phyloP scores from a whole-genome alignment of 2,888 invertebrate species.

The Buathra laborator region DNA sequence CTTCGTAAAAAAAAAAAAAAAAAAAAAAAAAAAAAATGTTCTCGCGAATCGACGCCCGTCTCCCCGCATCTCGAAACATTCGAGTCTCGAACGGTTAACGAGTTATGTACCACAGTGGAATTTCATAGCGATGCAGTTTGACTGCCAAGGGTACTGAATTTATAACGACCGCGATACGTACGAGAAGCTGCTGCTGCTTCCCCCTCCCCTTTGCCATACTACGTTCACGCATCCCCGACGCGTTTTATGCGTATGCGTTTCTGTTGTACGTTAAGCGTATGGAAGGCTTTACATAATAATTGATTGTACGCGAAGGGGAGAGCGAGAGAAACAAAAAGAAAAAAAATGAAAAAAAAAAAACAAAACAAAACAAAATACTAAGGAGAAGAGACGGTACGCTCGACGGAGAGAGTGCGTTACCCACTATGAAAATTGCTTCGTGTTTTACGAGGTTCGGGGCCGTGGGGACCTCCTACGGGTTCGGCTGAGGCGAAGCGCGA shows the following conservation, averaged over 20 bases:
- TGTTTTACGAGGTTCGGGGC: slow-evolving; percentile 71
- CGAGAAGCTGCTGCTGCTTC: not conserved
- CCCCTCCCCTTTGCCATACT: not conserved
- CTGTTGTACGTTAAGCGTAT: slow-evolving; percentile 34
- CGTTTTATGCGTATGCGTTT: slow-evolving; percentile 2
- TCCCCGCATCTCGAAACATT: slow-evolving; percentile 6
- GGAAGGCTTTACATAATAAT: slow-evolving; percentile 66
- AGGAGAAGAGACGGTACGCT: slow-evolving; percentile 33
- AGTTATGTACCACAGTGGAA: slow-evolving; percentile 27
- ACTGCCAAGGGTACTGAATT: slow-evolving; percentile 7
- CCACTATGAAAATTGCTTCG: slow-evolving; percentile 71
- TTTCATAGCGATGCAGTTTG: slow-evolving; percentile 22
- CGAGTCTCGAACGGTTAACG: slow-evolving; percentile 29
- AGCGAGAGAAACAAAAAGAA: slow-evolving; percentile 12
- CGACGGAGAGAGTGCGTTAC: slow-evolving; percentile 59
- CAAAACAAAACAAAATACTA: not conserved
- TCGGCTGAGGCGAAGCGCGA: slow-evolving; percentile 41
- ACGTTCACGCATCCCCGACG: slow-evolving; percentile 3
- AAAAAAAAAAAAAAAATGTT: not conserved
- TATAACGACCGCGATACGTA: slow-evolving; percentile 19
- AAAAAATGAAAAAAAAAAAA: slow-evolving; percentile 11
- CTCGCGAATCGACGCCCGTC: too few species aligned
- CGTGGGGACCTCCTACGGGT: slow-evolving; percentile 70
- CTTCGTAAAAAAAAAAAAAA: not conserved
- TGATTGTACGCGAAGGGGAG: slow-evolving; percentile 59